Evolutionary conservation across 2,888 invertebrate genomes (phyloP).

Genomic region (Papilio gigon): DNA sequence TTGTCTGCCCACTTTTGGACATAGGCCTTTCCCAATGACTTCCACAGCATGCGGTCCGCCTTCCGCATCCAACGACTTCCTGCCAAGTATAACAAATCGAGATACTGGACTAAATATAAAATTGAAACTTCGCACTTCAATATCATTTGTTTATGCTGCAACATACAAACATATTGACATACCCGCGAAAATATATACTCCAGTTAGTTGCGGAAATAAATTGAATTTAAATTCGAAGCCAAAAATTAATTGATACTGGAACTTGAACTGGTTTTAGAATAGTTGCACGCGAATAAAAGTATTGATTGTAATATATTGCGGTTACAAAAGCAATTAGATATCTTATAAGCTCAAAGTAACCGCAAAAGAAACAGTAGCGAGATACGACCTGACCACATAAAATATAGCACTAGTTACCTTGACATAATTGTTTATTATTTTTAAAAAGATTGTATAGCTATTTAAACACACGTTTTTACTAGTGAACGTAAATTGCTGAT

Average conservation of each 20-base stretch:
- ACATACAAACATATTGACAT: too few species aligned
- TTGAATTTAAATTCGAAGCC: not conserved
- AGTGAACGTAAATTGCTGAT: not conserved
- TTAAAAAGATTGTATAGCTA: not conserved
- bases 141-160: too few species aligned
- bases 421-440: not conserved
- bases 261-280: not conserved
- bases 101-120: too few species aligned
- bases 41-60: too few species aligned
- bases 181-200: too few species aligned
- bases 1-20: too few species aligned
- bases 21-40: too few species aligned
- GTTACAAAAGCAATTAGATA: not conserved
- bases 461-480: not conserved
- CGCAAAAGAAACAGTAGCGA: constrained; percentile 12
- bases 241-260: too few species aligned
- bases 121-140: too few species aligned
- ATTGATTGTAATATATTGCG: not conserved
- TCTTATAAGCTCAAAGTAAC: not conserved
- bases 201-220: too few species aligned
- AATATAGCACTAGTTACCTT: not conserved
- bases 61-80: too few species aligned
- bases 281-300: not conserved
- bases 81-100: too few species aligned
- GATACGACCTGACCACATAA: not conserved